Base-by-base conservation (phyloP, 1,140 invertebrate species). In the Drosophila arawakana region DNA sequence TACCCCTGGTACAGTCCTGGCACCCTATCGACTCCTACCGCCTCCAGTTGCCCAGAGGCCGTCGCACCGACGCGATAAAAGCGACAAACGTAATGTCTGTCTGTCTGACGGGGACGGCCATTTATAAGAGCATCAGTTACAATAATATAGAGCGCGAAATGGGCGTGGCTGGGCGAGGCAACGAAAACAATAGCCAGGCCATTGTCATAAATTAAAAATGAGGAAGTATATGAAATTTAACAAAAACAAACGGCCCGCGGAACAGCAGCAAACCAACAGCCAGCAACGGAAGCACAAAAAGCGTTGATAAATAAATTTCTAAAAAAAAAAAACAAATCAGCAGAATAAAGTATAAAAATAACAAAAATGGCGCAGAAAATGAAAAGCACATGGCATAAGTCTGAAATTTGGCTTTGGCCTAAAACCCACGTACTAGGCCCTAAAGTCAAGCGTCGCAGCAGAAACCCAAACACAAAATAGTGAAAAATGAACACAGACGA, bases 131-230 rank as follows among this genome's bases (percentile, higher is more conserved):
- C 84, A 90, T 89, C 84, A 89, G 84, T 90, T 90, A 89, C 84
- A 89, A 89, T 89, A 84, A 85, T 78, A 84, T 54, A 78, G 77
- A 55, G 74, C 57, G 11, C 9, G 13, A 46, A 34, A 58, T 60
- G 73, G 76, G 76, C 73, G 84, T 81, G 73, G 72, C 60, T 7
- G 18, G 34, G 34, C 39, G 50, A 43, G 49, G 50, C 50, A 54
- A 15, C 21, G 78, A 52, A 61, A 80, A 81, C 85, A 89, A 90
- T 70, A 75, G 79, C 79, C 79, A 70, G 50, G 63, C 80, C 88
- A 90, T 91, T 90, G 88, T 90, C 82, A 88, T 90, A 90, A 90
- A 90, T 90, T 91, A 90, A 90, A 90, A 90, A 90, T 88, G 82
- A 89, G 84, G 85, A 89, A 89, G 84, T 84, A 76, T 83, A 89